phyloP scores from a whole-genome alignment of 2,888 invertebrate genomes.

The Caenorhabditis angaria region DNA sequence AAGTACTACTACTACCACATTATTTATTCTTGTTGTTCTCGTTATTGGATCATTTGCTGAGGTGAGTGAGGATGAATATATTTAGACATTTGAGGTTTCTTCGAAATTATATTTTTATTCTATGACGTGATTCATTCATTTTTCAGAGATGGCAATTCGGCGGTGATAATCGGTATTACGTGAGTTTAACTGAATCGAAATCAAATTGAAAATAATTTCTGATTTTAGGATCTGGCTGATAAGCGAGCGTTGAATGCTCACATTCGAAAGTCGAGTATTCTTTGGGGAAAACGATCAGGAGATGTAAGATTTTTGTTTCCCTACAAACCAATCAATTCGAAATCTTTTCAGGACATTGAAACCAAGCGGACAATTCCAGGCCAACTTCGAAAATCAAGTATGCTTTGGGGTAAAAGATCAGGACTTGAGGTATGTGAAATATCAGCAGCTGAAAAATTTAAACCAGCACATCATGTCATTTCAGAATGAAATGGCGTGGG shows the following conservation, averaged over 20 bases:
- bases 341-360: neutral
- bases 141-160: neutral
- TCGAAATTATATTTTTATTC: no score
- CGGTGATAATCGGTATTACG: no score
- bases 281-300: constrained; percentile 31
- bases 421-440: neutral
- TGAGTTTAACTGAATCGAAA: no score
- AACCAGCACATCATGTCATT: neutral
- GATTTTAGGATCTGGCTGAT: constrained; percentile 15
- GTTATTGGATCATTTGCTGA: neutral
- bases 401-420: neutral
- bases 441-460: no score
- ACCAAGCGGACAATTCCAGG: no score
- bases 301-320: neutral
- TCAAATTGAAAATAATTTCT: neutral
- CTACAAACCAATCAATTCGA: neutral
- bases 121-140: no score
- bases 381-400: neutral
- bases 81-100: no score
- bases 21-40: neutral
- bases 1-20: neutral
- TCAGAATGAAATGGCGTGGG: neutral
- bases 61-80: no score
- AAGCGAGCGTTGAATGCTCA: constrained; percentile 35
- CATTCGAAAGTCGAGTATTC: constrained; percentile 36